Conservation (phyloP, 2,113 vertebrate genomes). For the Rhinogobius similis region DNA sequence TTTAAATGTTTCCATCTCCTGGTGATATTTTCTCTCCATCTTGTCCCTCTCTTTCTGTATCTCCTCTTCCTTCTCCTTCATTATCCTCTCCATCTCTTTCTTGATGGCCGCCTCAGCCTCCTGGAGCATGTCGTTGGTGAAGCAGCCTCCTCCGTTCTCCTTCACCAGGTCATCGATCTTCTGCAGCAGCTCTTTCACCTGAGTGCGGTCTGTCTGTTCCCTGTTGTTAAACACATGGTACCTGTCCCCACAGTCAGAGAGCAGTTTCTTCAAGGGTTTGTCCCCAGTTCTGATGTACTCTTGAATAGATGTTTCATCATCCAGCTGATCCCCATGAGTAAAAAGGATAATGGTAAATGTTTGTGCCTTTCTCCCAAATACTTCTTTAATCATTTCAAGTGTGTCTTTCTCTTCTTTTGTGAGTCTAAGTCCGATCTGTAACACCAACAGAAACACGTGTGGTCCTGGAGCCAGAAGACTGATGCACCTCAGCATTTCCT, state of each 20-base stretch:
- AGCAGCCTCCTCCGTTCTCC: constrained; percentile 27
- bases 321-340: constrained; percentile 30
- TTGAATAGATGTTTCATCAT: background rate
- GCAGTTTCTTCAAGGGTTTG: background rate
- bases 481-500: constrained; percentile 35
- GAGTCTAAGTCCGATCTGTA: constrained; percentile 19
- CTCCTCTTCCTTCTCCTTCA: too few species aligned
- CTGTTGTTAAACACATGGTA: constrained; percentile 18
- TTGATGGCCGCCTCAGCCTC: constrained; percentile 6
- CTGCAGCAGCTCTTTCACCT: constrained; percentile 27
- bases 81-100: constrained; percentile 21
- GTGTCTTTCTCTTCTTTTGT: constrained; percentile 14
- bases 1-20: background rate
- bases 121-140: constrained; percentile 20
- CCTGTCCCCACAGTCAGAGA: constrained; percentile 14
- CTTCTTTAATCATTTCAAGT: constrained; percentile 34
- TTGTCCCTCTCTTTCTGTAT: too few species aligned
- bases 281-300: background rate
- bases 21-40: too few species aligned
- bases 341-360: constrained; percentile 39
- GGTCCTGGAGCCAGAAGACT: constrained; percentile 46
- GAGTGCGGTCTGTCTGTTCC: background rate
- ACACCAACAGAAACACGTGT: constrained; percentile 49
- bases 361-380: constrained; percentile 31
- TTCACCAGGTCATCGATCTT: constrained; percentile 10